A percentile compares a stretch with the other conserved stretches of the same genome.
These are phyloP conservation scores for Azemiops feae DNA, from an alignment of 2,113 vertebrate genomes.

Conservation along the genomic window DNA sequence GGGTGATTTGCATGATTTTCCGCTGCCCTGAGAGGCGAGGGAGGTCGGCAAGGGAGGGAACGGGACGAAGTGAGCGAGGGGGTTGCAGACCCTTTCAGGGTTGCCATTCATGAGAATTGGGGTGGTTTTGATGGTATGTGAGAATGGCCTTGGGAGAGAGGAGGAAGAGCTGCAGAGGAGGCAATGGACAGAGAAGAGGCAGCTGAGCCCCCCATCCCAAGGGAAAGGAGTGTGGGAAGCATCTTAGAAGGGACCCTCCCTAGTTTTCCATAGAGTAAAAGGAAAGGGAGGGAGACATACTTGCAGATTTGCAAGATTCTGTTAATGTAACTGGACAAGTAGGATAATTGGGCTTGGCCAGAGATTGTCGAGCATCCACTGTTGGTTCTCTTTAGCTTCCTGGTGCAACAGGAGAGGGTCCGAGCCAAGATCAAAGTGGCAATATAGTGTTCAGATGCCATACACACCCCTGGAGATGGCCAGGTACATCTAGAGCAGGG, in stretches of 20 bases:
- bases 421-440: slow-evolving; percentile 69
- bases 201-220: neutral
- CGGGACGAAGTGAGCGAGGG: too few relatives aligned
- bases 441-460: neutral
- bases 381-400: neutral
- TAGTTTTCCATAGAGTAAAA: neutral
- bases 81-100: too few relatives aligned
- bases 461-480: too few relatives aligned
- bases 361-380: neutral
- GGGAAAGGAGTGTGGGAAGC: neutral
- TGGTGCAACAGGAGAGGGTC: slow-evolving; percentile 37
- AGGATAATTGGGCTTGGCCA: neutral
- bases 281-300: neutral
- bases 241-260: neutral
- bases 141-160: neutral
- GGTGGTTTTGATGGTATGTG: neutral
- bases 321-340: neutral
- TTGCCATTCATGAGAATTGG: neutral
- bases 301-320: neutral
- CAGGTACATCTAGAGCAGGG: too few relatives aligned
- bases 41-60: neutral
- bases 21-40: neutral
- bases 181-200: neutral
- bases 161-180: neutral
- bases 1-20: neutral